Evolutionary conservation across 2,113 vertebrate species (phyloP).

Genomic region (Heptranchias perlo): DNA sequence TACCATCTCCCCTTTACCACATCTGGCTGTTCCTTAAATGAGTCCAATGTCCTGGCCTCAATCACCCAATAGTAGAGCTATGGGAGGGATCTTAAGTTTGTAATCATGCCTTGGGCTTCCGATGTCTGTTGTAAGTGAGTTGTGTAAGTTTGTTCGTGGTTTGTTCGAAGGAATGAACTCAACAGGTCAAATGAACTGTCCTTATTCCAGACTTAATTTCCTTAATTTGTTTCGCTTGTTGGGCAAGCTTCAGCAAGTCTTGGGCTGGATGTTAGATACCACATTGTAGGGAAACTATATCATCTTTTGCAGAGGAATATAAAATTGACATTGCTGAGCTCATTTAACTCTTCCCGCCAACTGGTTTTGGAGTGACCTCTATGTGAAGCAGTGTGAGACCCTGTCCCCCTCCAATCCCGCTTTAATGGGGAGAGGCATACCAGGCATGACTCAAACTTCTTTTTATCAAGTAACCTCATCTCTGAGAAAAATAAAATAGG

Average conservation of each 20-base stretch:
- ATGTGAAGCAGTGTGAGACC: not conserved
- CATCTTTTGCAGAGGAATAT: not conserved
- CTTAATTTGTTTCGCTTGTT: not conserved
- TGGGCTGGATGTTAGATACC: not conserved
- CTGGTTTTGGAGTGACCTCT: not conserved
- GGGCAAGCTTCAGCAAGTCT: not conserved
- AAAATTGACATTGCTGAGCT: not conserved
- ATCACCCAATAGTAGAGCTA: not conserved
- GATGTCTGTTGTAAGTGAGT: not conserved
- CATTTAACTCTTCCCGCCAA: no score
- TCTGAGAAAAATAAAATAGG: not conserved
- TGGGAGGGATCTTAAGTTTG: not conserved
- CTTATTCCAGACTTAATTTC: not conserved
- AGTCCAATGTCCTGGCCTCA: not conserved
- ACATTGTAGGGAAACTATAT: not conserved
- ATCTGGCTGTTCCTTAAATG: not conserved
- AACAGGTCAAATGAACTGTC: not conserved
- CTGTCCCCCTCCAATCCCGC: not conserved
- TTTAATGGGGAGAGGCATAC: not conserved
- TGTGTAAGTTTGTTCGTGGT: not conserved
- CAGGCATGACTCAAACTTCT: not conserved
- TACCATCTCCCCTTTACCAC: not conserved
- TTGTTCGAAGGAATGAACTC: not conserved
- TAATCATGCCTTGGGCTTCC: not conserved
- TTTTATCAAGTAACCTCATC: not conserved